phyloP scores from a whole-genome alignment of 2,797 vertebrate genomes.

The Lepidocolaptes lacrymiger region DNA sequence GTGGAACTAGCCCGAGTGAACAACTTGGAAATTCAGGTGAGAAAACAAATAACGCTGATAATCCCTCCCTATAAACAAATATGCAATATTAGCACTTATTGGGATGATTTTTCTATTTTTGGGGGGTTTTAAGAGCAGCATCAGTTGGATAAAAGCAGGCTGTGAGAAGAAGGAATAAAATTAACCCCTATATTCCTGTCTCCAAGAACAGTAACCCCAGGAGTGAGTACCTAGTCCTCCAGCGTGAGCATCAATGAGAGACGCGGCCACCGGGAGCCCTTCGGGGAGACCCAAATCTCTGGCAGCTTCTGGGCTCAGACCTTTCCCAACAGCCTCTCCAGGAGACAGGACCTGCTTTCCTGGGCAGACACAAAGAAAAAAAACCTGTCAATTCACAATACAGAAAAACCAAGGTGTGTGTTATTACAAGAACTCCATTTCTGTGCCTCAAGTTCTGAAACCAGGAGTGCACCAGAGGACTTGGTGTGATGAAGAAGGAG shows the following conservation, averaged over 20 bases:
- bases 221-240: slow-evolving; percentile 89
- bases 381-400: slow-evolving; percentile 67
- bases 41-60: not conserved
- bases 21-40: not conserved
- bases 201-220: not conserved
- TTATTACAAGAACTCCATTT: slow-evolving; percentile 16
- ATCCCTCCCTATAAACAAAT: not conserved
- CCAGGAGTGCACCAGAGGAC: not conserved
- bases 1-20: not conserved
- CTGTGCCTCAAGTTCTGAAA: not conserved
- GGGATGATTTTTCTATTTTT: not conserved
- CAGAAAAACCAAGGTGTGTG: slow-evolving; percentile 38
- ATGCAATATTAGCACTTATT: not conserved
- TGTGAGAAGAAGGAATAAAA: not conserved
- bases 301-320: slow-evolving; percentile 86
- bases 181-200: not conserved
- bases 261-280: slow-evolving; percentile 88
- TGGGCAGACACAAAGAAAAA: slow-evolving; percentile 76
- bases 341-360: slow-evolving; percentile 86
- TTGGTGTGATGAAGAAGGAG: not conserved
- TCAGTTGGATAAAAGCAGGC: not conserved
- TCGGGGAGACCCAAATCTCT: slow-evolving; percentile 83
- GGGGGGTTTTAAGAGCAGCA: not conserved
- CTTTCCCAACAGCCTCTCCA: slow-evolving; percentile 84
- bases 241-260: slow-evolving; percentile 95